These are phyloP conservation scores for Lethocerus indicus DNA, from an alignment of 1,140 invertebrate species.

Conservation along the genomic window DNA sequence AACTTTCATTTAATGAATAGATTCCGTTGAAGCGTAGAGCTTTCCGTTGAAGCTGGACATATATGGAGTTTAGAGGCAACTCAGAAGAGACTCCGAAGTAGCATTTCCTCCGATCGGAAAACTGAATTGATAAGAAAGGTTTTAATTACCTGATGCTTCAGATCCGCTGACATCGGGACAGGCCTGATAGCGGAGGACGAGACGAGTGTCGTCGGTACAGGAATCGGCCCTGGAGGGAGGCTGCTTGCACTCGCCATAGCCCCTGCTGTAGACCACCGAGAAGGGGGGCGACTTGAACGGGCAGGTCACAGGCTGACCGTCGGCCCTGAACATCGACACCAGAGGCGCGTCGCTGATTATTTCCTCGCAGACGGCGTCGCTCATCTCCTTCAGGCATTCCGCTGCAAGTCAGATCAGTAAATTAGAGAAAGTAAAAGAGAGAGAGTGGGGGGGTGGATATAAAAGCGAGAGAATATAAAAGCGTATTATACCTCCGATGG, in stretches of 20 bases:
- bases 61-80: too few species aligned
- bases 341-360: slow-evolving; percentile 76
- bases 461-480: too few species aligned
- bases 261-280: slow-evolving; percentile 68
- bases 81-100: too few species aligned
- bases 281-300: slow-evolving; percentile 45
- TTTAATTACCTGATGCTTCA: slow-evolving; percentile 28
- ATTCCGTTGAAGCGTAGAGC: too few species aligned
- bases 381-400: too few species aligned
- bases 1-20: too few species aligned
- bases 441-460: too few species aligned
- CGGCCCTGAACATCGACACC: slow-evolving; percentile 74
- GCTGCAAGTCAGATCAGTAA: too few species aligned
- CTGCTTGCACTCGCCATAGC: slow-evolving; percentile 50
- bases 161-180: slow-evolving; percentile 76
- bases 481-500: too few species aligned
- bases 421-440: too few species aligned
- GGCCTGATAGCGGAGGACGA: slow-evolving; percentile 76
- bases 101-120: too few species aligned
- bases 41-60: too few species aligned
- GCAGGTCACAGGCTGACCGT: slow-evolving; percentile 60
- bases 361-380: slow-evolving; percentile 60
- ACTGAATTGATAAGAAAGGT: background rate
- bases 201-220: slow-evolving; percentile 61
- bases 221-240: slow-evolving; percentile 62